phyloP scores from a whole-genome alignment of 2,113 vertebrate species.

The Rousettus leschenaultii region DNA sequence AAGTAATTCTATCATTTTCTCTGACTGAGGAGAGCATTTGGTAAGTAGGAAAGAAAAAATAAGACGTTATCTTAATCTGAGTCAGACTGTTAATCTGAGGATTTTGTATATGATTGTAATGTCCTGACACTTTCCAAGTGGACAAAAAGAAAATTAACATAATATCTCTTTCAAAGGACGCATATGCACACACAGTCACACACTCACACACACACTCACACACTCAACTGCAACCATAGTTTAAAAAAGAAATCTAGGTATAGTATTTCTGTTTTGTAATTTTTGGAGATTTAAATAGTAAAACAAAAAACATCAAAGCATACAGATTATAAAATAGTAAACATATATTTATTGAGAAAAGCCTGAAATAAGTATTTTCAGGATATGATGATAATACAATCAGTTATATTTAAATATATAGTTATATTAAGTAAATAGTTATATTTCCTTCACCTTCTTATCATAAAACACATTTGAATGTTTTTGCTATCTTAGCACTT shows the following conservation, averaged over 20 bases:
- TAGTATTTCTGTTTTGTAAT: neutral
- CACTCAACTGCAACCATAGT: neutral
- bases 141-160: neutral
- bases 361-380: neutral
- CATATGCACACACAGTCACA: neutral
- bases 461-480: neutral
- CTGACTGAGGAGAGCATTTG: neutral
- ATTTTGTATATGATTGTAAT: neutral
- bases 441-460: neutral
- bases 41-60: neutral
- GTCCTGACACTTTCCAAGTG: neutral
- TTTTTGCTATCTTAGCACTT: neutral
- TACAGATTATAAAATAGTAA: neutral
- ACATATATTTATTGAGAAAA: neutral
- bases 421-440: neutral
- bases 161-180: neutral
- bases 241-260: neutral
- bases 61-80: neutral
- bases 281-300: neutral
- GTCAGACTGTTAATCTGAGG: slow-evolving; percentile 3
- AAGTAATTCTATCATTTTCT: slow-evolving; percentile 35
- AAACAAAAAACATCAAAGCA: neutral
- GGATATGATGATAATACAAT: neutral
- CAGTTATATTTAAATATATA: neutral
- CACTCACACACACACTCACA: no score